Conservation (phyloP, 64 coral and sea anemone genomes). For the Actinia equina region DNA sequence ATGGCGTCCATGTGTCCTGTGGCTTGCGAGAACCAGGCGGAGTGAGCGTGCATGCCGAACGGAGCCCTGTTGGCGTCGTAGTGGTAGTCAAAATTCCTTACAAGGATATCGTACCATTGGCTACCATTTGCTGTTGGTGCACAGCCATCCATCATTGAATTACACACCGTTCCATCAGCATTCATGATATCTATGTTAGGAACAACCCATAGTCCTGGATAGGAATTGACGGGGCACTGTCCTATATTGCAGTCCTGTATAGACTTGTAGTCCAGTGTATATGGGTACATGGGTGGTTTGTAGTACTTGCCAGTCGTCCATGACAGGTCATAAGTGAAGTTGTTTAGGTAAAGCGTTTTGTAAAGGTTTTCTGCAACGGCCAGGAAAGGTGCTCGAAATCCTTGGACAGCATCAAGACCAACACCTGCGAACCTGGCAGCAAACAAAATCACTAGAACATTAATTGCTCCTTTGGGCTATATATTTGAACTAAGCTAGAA, state of each 20-base stretch:
- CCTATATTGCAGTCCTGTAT: conserved; percentile 52
- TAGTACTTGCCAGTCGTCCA: conserved; percentile 56
- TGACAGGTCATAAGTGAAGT: conserved; percentile 75
- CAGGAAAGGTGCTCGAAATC: conserved; percentile 76
- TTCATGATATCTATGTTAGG: conserved; percentile 81
- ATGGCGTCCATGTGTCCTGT: conserved; percentile 62
- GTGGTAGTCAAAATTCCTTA: conserved; percentile 52
- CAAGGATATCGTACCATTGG: conserved; percentile 52
- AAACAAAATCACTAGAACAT: not conserved
- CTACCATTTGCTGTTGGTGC: conserved; percentile 31
- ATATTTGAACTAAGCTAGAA: too few species aligned
- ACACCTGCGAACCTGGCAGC: conserved; percentile 51
- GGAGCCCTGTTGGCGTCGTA: conserved; percentile 63
- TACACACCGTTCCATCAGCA: conserved; percentile 49
- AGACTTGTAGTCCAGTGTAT: conserved; percentile 67
- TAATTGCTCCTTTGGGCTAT: not conserved
- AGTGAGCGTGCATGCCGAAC: conserved; percentile 76
- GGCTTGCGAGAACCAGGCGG: conserved; percentile 34
- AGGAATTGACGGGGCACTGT: conserved; percentile 65
- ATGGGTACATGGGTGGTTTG: conserved; percentile 66
- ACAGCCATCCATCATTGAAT: conserved; percentile 78
- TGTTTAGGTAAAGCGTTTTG: conserved; percentile 41
- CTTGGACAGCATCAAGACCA: conserved; percentile 2
- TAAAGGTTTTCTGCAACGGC: conserved; percentile 70
- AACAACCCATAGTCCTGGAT: conserved; percentile 75